phyloP scores from a whole-genome alignment of 2,797 vertebrate species.

The Gallinago solitaria region DNA sequence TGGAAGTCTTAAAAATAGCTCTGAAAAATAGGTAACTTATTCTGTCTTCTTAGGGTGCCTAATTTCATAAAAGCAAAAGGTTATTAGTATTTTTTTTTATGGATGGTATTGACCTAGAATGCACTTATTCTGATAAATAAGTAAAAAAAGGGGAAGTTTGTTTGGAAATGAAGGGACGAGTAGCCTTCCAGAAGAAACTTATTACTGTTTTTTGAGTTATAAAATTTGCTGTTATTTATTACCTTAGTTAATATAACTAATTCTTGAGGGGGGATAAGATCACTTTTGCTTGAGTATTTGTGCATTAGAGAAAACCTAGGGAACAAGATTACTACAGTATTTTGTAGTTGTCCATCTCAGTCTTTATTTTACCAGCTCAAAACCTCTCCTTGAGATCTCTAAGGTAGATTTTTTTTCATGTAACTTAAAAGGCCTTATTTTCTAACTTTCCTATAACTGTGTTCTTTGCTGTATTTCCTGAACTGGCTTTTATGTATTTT shows the following conservation, averaged over 20 bases:
- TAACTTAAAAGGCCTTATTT: not conserved
- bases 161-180: not conserved
- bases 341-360: not conserved
- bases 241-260: not conserved
- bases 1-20: not conserved
- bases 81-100: not conserved
- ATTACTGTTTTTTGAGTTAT: not conserved
- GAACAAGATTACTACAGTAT: not conserved
- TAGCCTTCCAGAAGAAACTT: not conserved
- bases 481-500: not conserved
- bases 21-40: not conserved
- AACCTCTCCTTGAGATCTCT: not conserved
- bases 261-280: not conserved
- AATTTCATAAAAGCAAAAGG: not conserved
- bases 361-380: not conserved
- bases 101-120: not conserved
- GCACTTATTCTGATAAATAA: not conserved
- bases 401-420: not conserved
- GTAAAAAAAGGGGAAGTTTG: not conserved
- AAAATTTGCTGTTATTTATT: not conserved
- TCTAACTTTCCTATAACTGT: not conserved
- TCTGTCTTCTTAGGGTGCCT: not conserved
- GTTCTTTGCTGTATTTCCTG: not conserved
- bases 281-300: not conserved
- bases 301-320: not conserved